A percentile compares a stretch with the other conserved stretches of the same genome.
Evolutionary conservation across 2,113 vertebrate genomes (phyloP).

Genomic region (Cygnus atratus): DNA sequence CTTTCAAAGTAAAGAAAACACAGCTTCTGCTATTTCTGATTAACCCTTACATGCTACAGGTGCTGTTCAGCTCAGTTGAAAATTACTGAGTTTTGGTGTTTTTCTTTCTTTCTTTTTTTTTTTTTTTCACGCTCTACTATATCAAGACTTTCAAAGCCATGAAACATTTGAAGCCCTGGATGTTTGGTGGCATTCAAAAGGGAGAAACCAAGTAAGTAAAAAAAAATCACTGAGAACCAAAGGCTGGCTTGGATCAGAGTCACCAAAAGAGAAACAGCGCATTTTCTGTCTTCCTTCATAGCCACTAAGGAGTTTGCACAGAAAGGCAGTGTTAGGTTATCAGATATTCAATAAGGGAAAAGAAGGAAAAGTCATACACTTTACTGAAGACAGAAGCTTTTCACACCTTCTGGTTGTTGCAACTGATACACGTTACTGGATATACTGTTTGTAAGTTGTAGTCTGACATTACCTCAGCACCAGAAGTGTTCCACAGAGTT

Average conservation of each 20-base stretch:
- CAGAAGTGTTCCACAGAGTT: neutral
- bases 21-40: neutral
- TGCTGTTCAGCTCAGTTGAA: neutral
- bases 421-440: neutral
- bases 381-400: neutral
- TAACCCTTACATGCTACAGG: neutral
- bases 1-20: neutral
- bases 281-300: neutral
- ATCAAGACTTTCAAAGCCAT: neutral
- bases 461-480: neutral
- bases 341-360: neutral
- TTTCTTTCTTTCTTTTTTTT: neutral
- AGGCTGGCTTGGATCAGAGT: neutral
- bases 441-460: neutral
- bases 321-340: neutral
- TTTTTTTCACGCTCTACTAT: neutral
- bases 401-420: neutral
- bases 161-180: neutral
- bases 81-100: neutral
- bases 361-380: neutral
- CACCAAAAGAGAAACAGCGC: neutral
- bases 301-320: neutral
- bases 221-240: neutral
- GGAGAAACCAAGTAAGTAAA: neutral
- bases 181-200: neutral